Evolutionary conservation across 2,113 vertebrate genomes (phyloP), one percentile per base, ranked within the genome.

Genomic region (Arenaria interpres): DNA sequence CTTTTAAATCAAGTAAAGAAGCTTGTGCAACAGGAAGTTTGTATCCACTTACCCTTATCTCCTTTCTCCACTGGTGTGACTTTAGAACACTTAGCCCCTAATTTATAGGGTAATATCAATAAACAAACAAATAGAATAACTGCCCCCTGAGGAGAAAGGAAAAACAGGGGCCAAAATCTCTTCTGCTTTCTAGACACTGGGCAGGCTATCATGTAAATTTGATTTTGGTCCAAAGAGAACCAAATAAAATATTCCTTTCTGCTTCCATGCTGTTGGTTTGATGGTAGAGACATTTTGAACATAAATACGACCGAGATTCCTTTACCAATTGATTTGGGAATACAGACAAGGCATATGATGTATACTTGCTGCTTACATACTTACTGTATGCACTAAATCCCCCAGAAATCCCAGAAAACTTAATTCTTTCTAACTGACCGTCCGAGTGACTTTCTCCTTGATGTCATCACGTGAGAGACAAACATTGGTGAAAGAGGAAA

Each of bases 41-140:
- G 63, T 86, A 80, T 74, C 93, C 67, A 94, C 96, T 95, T 96
- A 91, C 9, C 81, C 81, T 89, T 88, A 95, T 79, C 93, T 76
- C 69, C 71, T 83, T 90, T 85, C 85, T 68, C 48, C 60, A 53
- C 75, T 46, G 27, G 45, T 83, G 82, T 6, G 50, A 82, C 85
- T 94, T 88, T 19, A 88, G 50, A 88, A 96, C 71, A 88, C 72
- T 95, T 85, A 91, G 78, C 13, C 59, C 37, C 30, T 88, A 82
- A 94, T 94, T 95, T 83, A 96, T 59, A 80, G 37, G 54, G 16
- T 48, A 74, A 66, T 28, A 67, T 41, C 68, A 69, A 90, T 67
- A 94, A 89, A 86, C 25, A 83, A 84, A 74, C 54, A 80, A 32
- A 71, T 6, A 85, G 21, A 81, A 72, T 33, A 85, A 60, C 67